Evolutionary conservation across 2,113 vertebrate species (phyloP).

Genomic region (Sorex araneus): DNA sequence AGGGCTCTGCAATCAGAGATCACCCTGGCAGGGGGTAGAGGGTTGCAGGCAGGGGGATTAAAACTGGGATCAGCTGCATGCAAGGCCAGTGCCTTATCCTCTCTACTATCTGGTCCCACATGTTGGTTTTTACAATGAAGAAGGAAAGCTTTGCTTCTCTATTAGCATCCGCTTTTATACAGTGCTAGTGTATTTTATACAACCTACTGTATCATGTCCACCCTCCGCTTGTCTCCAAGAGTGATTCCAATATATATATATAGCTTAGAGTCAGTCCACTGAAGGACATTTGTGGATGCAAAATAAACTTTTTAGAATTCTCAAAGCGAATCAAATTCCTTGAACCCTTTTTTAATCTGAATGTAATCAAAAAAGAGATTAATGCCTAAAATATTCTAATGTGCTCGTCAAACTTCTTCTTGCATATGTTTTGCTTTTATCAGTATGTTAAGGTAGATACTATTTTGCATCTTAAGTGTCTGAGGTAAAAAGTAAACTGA

Average conservation of each 20-base stretch:
- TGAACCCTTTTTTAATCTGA: neutral
- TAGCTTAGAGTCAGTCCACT: neutral
- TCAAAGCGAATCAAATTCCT: conserved; percentile 34
- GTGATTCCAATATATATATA: neutral
- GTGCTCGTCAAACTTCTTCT: neutral
- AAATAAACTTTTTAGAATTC: conserved; percentile 22
- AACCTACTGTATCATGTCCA: neutral
- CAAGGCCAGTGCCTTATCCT: too few relatives aligned
- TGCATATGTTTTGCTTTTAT: conserved; percentile 1
- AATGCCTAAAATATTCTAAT: neutral
- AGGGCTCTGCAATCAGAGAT: neutral
- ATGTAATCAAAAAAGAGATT: conserved; percentile 54
- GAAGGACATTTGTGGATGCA: neutral
- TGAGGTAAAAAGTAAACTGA: neutral
- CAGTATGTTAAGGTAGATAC: neutral
- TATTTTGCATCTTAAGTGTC: neutral
- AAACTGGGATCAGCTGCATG: too few relatives aligned
- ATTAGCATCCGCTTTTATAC: neutral
- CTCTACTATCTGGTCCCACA: neutral
- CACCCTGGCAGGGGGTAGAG: too few relatives aligned
- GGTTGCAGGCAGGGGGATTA: too few relatives aligned
- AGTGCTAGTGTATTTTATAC: neutral
- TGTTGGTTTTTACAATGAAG: conserved; percentile 50
- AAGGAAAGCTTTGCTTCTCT: neutral
- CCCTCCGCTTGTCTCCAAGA: neutral